These are phyloP conservation scores for Alviniconcha marisindica DNA, from an alignment of 1,140 invertebrate species.

Conservation along the genomic window DNA sequence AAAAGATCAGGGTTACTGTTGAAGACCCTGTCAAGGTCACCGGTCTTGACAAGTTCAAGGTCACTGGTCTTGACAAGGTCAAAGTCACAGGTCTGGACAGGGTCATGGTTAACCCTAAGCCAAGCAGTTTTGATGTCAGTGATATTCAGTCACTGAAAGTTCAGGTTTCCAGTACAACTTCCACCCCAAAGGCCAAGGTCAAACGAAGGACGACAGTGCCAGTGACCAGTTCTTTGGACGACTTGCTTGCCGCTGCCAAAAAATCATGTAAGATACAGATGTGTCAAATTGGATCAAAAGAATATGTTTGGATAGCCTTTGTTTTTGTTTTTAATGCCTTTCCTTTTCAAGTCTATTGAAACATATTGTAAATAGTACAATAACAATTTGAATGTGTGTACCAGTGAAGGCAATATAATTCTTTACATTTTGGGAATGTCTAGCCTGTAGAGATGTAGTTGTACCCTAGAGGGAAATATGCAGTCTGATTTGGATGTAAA, in stretches of 20 bases:
- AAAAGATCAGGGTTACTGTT: conserved; percentile 37
- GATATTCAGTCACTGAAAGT: conserved; percentile 20
- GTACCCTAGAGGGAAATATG: no score
- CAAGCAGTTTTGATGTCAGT: neutral
- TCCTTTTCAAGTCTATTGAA: neutral
- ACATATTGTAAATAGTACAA: no score
- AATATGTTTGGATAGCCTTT: no score
- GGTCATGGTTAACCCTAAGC: neutral
- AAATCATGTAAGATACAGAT: conserved; percentile 17
- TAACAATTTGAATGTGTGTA: no score
- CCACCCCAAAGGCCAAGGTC: conserved; percentile 3
- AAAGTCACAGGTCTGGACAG: conserved; percentile 38
- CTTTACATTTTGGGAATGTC: no score
- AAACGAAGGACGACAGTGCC: conserved; percentile 30
- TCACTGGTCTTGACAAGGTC: conserved; percentile 31
- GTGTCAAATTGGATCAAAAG: neutral
- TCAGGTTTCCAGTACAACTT: conserved; percentile 35
- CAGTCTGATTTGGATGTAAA: no score
- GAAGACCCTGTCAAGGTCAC: neutral
- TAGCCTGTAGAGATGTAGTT: no score
- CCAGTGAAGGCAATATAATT: no score
- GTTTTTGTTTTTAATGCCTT: neutral
- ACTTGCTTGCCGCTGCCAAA: neutral
- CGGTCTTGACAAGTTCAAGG: neutral
- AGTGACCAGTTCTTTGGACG: neutral